phyloP scores from a whole-genome alignment of 64 coral and sea anemone genomes.

The Stichodactyla helianthus region DNA sequence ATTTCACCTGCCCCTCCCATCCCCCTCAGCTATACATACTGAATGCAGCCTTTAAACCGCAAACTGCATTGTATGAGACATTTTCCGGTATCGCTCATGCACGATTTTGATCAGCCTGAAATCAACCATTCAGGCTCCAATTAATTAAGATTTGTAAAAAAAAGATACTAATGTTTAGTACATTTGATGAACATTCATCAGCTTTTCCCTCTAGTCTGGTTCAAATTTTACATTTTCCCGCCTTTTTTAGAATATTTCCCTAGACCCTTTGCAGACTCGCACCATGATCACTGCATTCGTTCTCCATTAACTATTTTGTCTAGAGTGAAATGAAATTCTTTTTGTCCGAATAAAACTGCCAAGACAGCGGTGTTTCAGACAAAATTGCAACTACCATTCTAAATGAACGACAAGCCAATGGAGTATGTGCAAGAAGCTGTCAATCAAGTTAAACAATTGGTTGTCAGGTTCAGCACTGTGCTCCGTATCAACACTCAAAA shows the following conservation, averaged over 20 bases:
- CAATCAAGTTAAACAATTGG: constrained; percentile 99
- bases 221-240: not conserved
- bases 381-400: constrained; percentile 2
- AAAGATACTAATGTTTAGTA: not conserved
- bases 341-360: not conserved
- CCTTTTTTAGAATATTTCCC: not conserved
- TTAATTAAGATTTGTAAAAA: not conserved
- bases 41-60: not conserved
- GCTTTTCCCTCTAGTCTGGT: not conserved
- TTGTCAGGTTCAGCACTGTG: constrained; percentile 66
- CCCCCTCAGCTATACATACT: too few relatives aligned
- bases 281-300: not conserved
- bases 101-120: not conserved
- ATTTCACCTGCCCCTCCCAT: too few relatives aligned
- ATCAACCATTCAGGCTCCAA: not conserved
- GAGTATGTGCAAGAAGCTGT: constrained; percentile 68
- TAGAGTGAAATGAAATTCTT: not conserved
- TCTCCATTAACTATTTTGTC: not conserved
- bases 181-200: not conserved
- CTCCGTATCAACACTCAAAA: constrained; percentile 1
- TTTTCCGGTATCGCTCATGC: not conserved
- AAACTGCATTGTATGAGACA: not conserved
- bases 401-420: constrained; percentile 54
- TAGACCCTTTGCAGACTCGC: not conserved
- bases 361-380: not conserved